Percentiles rank a stretch among this genome's conserved stretches.
These are phyloP conservation scores for Uria lomvia DNA, from an alignment of 2,113 vertebrate species.

Conservation along the genomic window DNA sequence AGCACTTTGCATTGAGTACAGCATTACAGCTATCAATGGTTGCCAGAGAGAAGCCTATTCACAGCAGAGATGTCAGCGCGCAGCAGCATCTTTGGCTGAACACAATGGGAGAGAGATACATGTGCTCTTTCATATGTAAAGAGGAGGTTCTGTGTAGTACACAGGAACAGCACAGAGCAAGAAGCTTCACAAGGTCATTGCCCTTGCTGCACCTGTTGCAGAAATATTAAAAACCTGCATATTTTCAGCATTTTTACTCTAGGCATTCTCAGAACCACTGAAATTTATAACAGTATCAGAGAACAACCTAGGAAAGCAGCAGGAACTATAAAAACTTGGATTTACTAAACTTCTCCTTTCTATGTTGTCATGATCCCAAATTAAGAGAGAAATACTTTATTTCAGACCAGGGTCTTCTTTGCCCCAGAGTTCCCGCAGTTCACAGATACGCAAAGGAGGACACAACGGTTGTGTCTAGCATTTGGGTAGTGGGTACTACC, in stretches of 20 bases:
- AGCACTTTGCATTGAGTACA: background rate
- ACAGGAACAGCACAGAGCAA: background rate
- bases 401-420: background rate
- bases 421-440: background rate
- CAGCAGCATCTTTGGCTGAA: constrained; percentile 9
- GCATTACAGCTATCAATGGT: background rate
- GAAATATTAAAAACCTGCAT: background rate
- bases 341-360: background rate
- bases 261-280: background rate
- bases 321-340: background rate
- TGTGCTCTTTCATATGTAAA: constrained; percentile 20
- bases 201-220: background rate
- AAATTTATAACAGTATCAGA: background rate
- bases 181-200: background rate
- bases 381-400: background rate
- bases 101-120: background rate
- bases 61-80: background rate
- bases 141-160: background rate
- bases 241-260: background rate
- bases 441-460: background rate
- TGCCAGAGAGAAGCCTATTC: constrained; percentile 29
- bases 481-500: background rate
- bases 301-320: background rate
- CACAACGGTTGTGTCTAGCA: background rate
- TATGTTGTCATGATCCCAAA: background rate